Conservation (phyloP, 1,140 invertebrate species). For the Conopomorpha cramerella region DNA sequence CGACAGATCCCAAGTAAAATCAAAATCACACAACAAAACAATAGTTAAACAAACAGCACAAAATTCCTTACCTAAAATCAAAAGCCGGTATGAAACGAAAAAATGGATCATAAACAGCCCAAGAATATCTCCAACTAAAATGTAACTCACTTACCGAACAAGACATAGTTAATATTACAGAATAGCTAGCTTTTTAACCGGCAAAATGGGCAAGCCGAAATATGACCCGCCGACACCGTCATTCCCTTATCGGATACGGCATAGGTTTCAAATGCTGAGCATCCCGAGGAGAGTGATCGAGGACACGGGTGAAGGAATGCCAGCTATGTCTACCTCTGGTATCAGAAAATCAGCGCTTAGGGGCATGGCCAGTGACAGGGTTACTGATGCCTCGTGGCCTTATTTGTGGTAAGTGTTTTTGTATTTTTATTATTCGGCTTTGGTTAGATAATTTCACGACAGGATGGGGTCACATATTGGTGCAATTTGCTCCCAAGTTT, state of each 20-base stretch:
- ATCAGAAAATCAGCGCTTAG: constrained; percentile 29
- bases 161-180: constrained; percentile 22
- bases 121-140: constrained; percentile 18
- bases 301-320: constrained; percentile 33
- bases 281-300: constrained; percentile 22
- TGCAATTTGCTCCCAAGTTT: no score
- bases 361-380: constrained; percentile 20
- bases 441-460: no score
- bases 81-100: no score
- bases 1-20: no score
- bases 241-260: constrained; percentile 37
- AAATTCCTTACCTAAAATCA: no score
- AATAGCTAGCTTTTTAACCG: constrained; percentile 23
- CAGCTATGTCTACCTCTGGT: constrained; percentile 18
- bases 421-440: no score
- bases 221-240: constrained; percentile 26
- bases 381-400: constrained; percentile 35
- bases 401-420: constrained; percentile 29
- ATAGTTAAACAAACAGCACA: no score
- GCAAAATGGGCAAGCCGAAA: constrained; percentile 31
- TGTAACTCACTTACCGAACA: constrained; percentile 4
- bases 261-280: constrained; percentile 31
- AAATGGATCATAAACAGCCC: constrained; percentile 7
- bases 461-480: no score
- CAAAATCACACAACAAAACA: no score